Evolutionary conservation across 2,797 vertebrate genomes (phyloP).

Genomic region (Sebastes alutus): DNA sequence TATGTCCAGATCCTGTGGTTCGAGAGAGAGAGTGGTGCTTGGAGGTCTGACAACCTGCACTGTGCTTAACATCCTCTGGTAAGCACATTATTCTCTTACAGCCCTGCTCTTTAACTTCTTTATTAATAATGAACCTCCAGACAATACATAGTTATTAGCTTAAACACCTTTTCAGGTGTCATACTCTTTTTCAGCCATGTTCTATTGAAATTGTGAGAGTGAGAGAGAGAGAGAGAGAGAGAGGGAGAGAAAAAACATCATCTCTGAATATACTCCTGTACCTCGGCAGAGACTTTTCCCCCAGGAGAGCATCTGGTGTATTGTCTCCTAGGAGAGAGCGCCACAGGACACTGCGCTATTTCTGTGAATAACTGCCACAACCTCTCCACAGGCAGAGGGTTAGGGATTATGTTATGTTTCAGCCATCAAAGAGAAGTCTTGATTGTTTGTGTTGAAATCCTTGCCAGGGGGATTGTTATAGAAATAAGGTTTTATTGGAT

Average conservation of each 20-base stretch:
- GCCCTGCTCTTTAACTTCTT: not conserved
- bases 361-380: constrained; percentile 2
- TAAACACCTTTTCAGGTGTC: not conserved
- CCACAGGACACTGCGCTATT: constrained; percentile 18
- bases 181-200: not conserved
- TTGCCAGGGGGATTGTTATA: not conserved
- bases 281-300: not conserved
- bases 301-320: not conserved
- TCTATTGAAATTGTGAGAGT: not conserved
- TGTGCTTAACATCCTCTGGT: constrained; percentile 81
- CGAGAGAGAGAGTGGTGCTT: constrained; percentile 76
- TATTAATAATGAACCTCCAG: not conserved
- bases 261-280: not conserved
- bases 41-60: constrained; percentile 78
- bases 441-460: not conserved
- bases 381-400: not conserved
- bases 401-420: not conserved
- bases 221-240: too few relatives aligned
- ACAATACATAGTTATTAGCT: not conserved
- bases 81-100: constrained; percentile 15
- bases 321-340: constrained; percentile 1
- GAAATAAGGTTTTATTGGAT: not conserved
- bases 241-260: not conserved
- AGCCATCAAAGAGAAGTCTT: not conserved
- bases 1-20: constrained; percentile 78